Percentiles rank a stretch among this genome's conserved stretches.
Conservation (phyloP, 2,797 vertebrate genomes). For the Chaetophractus vellerosus region DNA sequence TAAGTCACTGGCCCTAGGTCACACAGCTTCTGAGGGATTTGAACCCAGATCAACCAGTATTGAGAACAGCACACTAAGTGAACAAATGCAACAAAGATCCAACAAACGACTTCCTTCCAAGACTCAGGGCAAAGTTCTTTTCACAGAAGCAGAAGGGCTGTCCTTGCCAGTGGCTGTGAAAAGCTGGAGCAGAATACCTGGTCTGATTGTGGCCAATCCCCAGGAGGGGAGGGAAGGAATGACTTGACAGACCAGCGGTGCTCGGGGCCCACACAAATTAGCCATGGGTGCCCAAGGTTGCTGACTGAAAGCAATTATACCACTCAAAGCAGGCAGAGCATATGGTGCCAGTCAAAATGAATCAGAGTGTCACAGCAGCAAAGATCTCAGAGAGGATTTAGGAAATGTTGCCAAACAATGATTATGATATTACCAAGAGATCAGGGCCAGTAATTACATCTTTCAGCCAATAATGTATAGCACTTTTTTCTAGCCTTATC, state of each 20-base stretch:
- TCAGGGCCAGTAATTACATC: background rate
- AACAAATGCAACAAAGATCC: background rate
- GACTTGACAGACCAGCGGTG: constrained; percentile 64
- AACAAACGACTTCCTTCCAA: background rate
- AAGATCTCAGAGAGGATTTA: constrained; percentile 56
- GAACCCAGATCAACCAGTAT: background rate
- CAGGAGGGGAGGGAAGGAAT: background rate
- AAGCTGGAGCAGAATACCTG: background rate
- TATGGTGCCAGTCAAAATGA: constrained; percentile 59
- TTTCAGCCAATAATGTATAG: constrained; percentile 23
- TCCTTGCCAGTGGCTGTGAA: background rate
- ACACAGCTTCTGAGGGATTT: background rate
- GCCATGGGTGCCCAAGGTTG: background rate
- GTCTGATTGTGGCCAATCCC: background rate
- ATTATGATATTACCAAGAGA: background rate
- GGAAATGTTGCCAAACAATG: constrained; percentile 68
- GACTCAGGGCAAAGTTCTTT: constrained; percentile 9
- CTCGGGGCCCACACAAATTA: constrained; percentile 64
- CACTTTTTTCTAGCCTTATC: background rate
- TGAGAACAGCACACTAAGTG: background rate
- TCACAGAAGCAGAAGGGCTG: background rate
- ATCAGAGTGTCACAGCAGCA: constrained; percentile 71
- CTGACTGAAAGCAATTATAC: constrained; percentile 63
- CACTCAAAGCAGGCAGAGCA: constrained; percentile 71
- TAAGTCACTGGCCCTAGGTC: background rate